Percentiles rank a stretch among this genome's conserved stretches.
phyloP scores from a whole-genome alignment of 2,797 vertebrate genomes.

The Euthynnus affinis region DNA sequence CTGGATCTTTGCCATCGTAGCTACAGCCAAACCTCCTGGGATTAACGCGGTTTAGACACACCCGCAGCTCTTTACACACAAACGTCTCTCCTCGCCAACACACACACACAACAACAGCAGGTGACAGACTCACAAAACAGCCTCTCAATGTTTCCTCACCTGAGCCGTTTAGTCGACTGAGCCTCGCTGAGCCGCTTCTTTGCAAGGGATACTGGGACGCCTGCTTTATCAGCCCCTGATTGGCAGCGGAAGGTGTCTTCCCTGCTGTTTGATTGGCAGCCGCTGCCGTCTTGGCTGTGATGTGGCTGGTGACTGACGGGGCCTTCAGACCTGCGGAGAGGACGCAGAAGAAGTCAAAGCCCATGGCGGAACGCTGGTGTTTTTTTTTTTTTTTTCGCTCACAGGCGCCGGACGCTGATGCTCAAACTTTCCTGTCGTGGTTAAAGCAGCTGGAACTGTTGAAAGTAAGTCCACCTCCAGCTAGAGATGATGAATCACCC shows the following conservation, averaged over 20 bases:
- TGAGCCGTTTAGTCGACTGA: slow-evolving; percentile 51
- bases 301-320: slow-evolving; percentile 47
- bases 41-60: neutral
- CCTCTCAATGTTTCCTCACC: slow-evolving; percentile 58
- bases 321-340: slow-evolving; percentile 75
- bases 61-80: neutral
- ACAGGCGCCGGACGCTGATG: neutral
- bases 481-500: too few relatives aligned
- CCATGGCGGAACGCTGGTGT: neutral
- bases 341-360: slow-evolving; percentile 56
- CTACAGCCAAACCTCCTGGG: neutral
- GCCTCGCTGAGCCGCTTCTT: slow-evolving; percentile 71
- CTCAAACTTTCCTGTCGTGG: neutral
- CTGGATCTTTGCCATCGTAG: neutral
- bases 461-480: neutral
- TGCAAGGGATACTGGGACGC: slow-evolving; percentile 69
- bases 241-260: slow-evolving; percentile 48
- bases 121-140: neutral
- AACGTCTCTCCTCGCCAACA: neutral
- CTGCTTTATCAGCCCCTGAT: slow-evolving; percentile 50
- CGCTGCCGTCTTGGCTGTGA: slow-evolving; percentile 44
- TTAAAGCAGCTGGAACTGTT: neutral
- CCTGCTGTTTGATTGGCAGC: neutral
- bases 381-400: too few relatives aligned
- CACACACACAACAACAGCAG: too few relatives aligned